phyloP scores from a whole-genome alignment of 1,140 invertebrate genomes.

The Eurosta solidaginis region DNA sequence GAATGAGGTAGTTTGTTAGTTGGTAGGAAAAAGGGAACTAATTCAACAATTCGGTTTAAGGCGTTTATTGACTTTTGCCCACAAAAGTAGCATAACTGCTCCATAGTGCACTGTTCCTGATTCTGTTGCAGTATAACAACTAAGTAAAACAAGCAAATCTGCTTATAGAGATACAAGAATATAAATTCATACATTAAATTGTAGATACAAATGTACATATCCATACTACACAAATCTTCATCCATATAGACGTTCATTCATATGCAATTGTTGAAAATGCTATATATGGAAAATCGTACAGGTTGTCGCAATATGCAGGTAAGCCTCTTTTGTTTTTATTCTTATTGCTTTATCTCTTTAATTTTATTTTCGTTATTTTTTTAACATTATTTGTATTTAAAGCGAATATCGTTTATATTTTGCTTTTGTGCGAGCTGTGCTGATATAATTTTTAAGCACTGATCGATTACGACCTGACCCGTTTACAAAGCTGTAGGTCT shows the following conservation, averaged over 20 bases:
- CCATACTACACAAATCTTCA: not conserved
- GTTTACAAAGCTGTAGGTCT: conserved; percentile 9
- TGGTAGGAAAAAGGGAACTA: too few relatives aligned
- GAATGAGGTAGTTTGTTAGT: too few relatives aligned
- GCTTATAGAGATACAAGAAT: not conserved
- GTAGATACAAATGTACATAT: not conserved
- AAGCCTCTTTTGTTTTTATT: not conserved
- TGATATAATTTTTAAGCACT: conserved; percentile 13
- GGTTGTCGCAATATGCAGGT: not conserved
- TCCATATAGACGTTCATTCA: not conserved
- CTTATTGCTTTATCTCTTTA: not conserved
- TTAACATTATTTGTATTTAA: not conserved
- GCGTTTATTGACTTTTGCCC: too few relatives aligned
- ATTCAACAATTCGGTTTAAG: too few relatives aligned
- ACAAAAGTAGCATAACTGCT: too few relatives aligned
- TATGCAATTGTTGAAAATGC: not conserved
- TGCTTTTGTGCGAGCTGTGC: not conserved
- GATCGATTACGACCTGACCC: conserved; percentile 17
- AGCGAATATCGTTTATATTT: not conserved
- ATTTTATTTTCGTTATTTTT: not conserved
- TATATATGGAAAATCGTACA: conserved; percentile 9
- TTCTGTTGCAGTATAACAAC: not conserved
- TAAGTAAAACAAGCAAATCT: not conserved
- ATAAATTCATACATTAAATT: conserved; percentile 6
- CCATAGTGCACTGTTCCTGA: too few relatives aligned